Conservation (phyloP, 2,888 invertebrate genomes). For the Saturnia pavonia region DNA sequence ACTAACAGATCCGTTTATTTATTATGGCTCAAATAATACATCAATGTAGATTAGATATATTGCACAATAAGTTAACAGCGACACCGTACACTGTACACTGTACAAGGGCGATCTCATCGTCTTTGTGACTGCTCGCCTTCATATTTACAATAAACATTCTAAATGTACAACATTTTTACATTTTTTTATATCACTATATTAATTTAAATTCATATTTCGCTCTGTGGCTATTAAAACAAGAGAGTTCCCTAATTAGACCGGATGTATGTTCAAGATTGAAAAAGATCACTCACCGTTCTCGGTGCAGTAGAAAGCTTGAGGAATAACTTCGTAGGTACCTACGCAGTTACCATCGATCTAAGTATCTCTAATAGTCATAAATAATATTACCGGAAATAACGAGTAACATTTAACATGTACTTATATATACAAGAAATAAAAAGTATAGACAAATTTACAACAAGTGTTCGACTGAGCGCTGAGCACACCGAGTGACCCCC, state of each 20-base stretch:
- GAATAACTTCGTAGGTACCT: neutral
- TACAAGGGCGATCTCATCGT: neutral
- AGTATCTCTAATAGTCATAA: neutral
- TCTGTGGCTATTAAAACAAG: neutral
- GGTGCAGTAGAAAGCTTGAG: neutral
- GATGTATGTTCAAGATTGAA: neutral
- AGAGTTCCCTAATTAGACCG: neutral
- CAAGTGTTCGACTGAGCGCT: slow-evolving; percentile 14
- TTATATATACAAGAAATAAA: slow-evolving; percentile 19
- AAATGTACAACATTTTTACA: slow-evolving; percentile 8
- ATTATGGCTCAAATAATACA: slow-evolving; percentile 7
- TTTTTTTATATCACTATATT: neutral
- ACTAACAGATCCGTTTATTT: slow-evolving; percentile 11
- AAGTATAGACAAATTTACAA: slow-evolving; percentile 18
- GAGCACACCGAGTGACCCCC: neutral
- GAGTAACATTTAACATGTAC: neutral
- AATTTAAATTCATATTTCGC: neutral
- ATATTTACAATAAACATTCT: slow-evolving; percentile 13
- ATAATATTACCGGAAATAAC: neutral
- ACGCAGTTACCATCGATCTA: neutral
- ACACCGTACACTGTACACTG: neutral
- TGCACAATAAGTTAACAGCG: slow-evolving; percentile 4
- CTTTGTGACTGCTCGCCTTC: neutral
- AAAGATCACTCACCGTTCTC: neutral
- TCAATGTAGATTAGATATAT: slow-evolving; percentile 2